Evolutionary conservation across 2,888 invertebrate species (phyloP), one percentile per base, ranked within the genome.

Genomic region (Melanchra persicariae): DNA sequence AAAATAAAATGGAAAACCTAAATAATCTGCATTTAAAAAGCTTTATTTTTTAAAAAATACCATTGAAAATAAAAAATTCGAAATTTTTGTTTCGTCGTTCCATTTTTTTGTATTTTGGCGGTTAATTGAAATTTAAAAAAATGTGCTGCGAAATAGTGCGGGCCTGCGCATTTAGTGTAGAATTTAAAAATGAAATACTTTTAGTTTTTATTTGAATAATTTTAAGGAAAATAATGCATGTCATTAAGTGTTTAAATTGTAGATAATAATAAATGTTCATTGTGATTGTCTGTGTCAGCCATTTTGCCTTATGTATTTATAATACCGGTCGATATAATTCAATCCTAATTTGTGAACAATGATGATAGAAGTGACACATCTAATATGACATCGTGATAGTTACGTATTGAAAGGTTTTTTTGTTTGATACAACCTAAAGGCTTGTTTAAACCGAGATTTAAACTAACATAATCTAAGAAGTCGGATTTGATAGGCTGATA

Each of bases 221-320:
- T 69, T 65, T 70, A 78, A 77, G 78, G 34, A 79, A 81, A 77
- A 59, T 72, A 55, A 68, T 62, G 71, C 58, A 70, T 78, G 74
- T 75, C 45, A 74, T 64, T 78, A 79, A 76, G 68, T 79, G 73
- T 80, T 82, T 55, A 69, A 76, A 71, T 58, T 69, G 59, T 67
- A 83, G 77, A 62, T 64, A 66, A 43, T 75, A 57, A 62, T 80
- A 71, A 66, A 61, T 75, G 45, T 74, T 74, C 59, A 63, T 52
- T 73, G 66, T 70, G 52, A 26, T 73, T 30, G 68, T 77, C 55
- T 69, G 37, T 77, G 74, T 77, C 73, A 82, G 72, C 79, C 81
- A 77, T 77, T 79, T 69, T 81, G 79, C 81, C 79, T 79, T 79
- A 73, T 63, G 61, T 77, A 74, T 74, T 61, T 75, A 75, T 82